A percentile compares a stretch with the other conserved stretches of the same genome.
These are phyloP conservation scores for Balanococcus diminutus DNA, from an alignment of 2,888 invertebrate species.

Conservation along the genomic window DNA sequence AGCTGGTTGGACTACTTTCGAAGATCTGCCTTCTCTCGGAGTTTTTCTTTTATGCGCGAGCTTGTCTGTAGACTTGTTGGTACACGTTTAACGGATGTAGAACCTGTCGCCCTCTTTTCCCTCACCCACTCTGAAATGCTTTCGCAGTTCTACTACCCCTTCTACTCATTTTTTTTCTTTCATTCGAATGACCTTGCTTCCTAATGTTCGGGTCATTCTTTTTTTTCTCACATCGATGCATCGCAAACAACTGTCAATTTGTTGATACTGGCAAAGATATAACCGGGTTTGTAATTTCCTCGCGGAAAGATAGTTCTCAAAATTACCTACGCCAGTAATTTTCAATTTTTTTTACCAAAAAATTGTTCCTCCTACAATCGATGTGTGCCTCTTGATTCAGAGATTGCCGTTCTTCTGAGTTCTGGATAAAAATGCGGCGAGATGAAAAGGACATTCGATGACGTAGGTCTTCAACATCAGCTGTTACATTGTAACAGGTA, in stretches of 20 bases:
- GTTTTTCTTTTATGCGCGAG: conserved; percentile 42
- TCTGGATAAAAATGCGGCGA: background rate
- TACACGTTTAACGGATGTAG: conserved; percentile 55
- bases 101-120: conserved; percentile 54
- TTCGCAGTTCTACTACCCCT: conserved; percentile 40
- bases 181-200: conserved; percentile 51
- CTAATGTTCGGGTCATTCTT: conserved; percentile 51
- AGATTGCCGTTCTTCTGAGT: background rate
- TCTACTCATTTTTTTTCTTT: background rate
- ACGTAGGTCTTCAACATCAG: conserved; percentile 10
- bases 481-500: conserved; percentile 27
- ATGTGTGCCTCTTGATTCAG: background rate
- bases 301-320: background rate
- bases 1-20: conserved; percentile 55
- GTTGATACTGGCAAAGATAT: background rate
- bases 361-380: too few species aligned
- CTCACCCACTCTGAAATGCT: conserved; percentile 51
- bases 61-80: conserved; percentile 51
- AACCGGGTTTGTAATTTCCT: background rate
- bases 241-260: conserved; percentile 18
- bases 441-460: background rate
- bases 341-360: too few species aligned
- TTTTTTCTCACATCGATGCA: background rate
- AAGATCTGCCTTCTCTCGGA: conserved; percentile 44
- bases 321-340: background rate